Percentiles rank a stretch among this genome's conserved stretches.
phyloP scores from a whole-genome alignment of 1,140 invertebrate genomes.

The Himalopsyche phryganea region DNA sequence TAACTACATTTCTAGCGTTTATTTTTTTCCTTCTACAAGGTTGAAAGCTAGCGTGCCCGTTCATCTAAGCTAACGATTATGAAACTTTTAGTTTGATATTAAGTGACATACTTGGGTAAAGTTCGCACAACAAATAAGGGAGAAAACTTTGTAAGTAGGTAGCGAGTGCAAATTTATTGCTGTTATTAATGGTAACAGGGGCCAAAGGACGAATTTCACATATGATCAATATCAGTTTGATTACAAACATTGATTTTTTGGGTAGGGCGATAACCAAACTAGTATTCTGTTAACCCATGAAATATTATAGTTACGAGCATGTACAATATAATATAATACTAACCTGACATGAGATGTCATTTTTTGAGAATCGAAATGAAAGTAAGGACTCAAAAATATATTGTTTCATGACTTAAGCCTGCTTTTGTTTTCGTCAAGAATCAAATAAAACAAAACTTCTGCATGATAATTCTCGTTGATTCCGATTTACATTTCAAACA shows the following conservation, averaged over 20 bases:
- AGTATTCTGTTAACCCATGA: no score
- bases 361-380: no score
- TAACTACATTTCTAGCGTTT: neutral
- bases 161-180: constrained; percentile 19
- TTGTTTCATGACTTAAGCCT: no score
- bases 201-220: constrained; percentile 22
- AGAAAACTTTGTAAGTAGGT: neutral
- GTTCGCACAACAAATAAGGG: constrained; percentile 25
- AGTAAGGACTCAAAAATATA: no score
- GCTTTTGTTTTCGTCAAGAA: no score
- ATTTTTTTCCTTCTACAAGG: neutral
- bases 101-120: constrained; percentile 31
- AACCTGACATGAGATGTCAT: no score
- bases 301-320: no score
- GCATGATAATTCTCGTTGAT: no score
- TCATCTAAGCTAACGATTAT: constrained; percentile 15
- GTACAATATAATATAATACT: no score
- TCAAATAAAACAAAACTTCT: no score
- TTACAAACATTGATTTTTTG: neutral
- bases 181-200: constrained; percentile 20
- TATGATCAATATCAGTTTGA: constrained; percentile 19
- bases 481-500: no score
- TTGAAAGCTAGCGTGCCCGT: constrained; percentile 3
- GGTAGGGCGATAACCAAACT: neutral
- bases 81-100: constrained; percentile 28